Conservation (phyloP, 2,888 invertebrate genomes). For the Macrosoma leucophasiata region DNA sequence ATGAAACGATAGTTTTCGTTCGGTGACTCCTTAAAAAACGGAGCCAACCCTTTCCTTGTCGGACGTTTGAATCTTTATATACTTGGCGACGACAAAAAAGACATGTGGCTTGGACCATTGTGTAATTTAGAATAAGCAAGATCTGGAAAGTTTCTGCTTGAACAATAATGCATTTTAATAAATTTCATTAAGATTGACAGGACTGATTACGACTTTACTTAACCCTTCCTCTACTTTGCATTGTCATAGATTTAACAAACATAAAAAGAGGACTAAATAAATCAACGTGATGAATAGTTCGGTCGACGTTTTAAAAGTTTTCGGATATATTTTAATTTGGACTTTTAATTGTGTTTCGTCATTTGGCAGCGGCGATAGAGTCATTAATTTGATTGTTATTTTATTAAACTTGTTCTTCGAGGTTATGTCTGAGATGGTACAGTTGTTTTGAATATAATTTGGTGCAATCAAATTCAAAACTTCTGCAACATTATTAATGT, state of each 20-base stretch:
- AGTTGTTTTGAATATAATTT: too few relatives aligned
- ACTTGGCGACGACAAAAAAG: conserved; percentile 57
- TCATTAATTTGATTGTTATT: too few relatives aligned
- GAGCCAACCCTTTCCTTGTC: conserved; percentile 66
- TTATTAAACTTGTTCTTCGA: too few relatives aligned
- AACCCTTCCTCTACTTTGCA: conserved; percentile 38
- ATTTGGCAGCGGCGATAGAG: too few relatives aligned
- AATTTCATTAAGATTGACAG: conserved; percentile 72
- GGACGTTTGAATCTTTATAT: conserved; percentile 51
- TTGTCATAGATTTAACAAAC: conserved; percentile 18
- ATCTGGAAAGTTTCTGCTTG: conserved; percentile 61
- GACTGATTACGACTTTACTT: conserved; percentile 52
- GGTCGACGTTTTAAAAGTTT: too few relatives aligned
- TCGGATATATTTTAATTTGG: too few relatives aligned
- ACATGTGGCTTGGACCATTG: conserved; percentile 57
- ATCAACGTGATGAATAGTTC: too few relatives aligned
- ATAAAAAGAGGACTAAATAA: conserved; percentile 9
- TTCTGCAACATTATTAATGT: too few relatives aligned
- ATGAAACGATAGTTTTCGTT: conserved; percentile 56
- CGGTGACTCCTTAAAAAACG: conserved; percentile 40
- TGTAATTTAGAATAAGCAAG: conserved; percentile 56
- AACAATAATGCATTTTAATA: conserved; percentile 70
- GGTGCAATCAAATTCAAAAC: too few relatives aligned
- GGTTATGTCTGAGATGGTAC: too few relatives aligned
- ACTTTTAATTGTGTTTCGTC: too few relatives aligned